Evolutionary conservation across 2,113 vertebrate genomes (phyloP), one percentile per base, ranked within the genome.

Genomic region (Camelus bactrianus): DNA sequence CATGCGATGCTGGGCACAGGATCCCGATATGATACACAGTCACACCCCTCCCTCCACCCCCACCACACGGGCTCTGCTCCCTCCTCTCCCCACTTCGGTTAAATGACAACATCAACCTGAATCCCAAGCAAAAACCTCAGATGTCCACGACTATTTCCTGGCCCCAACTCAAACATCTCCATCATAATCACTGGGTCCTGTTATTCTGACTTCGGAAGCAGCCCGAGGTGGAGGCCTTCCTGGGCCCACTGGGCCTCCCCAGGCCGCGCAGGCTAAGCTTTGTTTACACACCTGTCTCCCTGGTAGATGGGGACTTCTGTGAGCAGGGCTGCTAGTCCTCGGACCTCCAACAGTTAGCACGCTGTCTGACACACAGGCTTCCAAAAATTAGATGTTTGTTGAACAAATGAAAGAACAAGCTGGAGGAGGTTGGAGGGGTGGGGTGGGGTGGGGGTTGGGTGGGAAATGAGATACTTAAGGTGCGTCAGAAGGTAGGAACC

Each of bases 331-430:
- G n/a, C 80, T 50, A 60, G 26, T 72, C 30, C n/a, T 67, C 76
- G 69, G n/a, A 32, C 11, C 87, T 48, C 70, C 52, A 87, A 22
- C 12, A 70, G 48, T 13, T 20, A 65, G 48, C 67, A 80, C 50
- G 19, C 14, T 12, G 65, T 97, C 89, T 96, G 75, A 94, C 93
- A 88, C 87, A 79, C 0, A 26, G 65, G n/a, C 85, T 70, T 67
- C 80, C 35, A 82, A 76, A 96, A 77, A 38, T n/a, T 20, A 69
- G 48, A 56, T 76, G 32, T 28, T 28, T 95, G 46, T 42, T 84
- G 79, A 95, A 94, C 38, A 75, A 94, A 96, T 3, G 42, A 73
- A 38, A 42, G 54, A 88, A 94, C 19, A 82, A 72, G 92, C 32
- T 83, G 75, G 50, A 2, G 0, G 24, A 72, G 60, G 38, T 38